These are phyloP conservation scores for Coelogynopora nodosa DNA, from an alignment of 2,888 invertebrate species.

Conservation along the genomic window DNA sequence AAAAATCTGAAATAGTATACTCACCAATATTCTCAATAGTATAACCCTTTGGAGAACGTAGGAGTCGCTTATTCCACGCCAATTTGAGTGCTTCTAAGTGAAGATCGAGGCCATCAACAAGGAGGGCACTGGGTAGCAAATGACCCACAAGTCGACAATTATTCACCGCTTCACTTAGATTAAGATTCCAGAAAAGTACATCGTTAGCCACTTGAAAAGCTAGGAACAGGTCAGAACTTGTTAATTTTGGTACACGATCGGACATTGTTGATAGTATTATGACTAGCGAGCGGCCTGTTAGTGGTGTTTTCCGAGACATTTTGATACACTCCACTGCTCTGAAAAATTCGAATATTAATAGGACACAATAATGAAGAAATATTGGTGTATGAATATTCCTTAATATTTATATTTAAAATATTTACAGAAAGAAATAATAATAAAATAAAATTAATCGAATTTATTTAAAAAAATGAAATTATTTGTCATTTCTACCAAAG, in stretches of 20 bases:
- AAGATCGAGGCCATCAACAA: conserved; percentile 3
- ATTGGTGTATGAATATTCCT: too few relatives aligned
- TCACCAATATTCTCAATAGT: conserved; percentile 32
- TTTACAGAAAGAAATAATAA: too few relatives aligned
- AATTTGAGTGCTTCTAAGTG: conserved; percentile 34
- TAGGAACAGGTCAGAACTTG: not conserved
- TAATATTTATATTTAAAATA: too few relatives aligned
- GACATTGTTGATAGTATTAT: not conserved
- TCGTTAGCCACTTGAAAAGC: conserved; percentile 36
- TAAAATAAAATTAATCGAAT: too few relatives aligned
- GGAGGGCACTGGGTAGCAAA: not conserved
- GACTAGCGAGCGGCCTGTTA: not conserved
- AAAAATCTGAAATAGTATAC: too few relatives aligned
- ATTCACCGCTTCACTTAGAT: conserved; percentile 31
- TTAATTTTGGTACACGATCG: not conserved
- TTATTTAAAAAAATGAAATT: too few relatives aligned
- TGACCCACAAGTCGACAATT: conserved; percentile 35
- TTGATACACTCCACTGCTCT: too few relatives aligned
- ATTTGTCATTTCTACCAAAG: too few relatives aligned
- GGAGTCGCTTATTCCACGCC: conserved; percentile 35
- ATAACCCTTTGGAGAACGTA: conserved; percentile 26
- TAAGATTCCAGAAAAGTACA: conserved; percentile 30
- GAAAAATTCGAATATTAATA: too few relatives aligned
- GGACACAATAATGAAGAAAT: too few relatives aligned
- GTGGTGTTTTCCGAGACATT: not conserved